These are phyloP conservation scores for Halcyon chelicuti DNA, from an alignment of 2,797 vertebrate species.

Conservation along the genomic window DNA sequence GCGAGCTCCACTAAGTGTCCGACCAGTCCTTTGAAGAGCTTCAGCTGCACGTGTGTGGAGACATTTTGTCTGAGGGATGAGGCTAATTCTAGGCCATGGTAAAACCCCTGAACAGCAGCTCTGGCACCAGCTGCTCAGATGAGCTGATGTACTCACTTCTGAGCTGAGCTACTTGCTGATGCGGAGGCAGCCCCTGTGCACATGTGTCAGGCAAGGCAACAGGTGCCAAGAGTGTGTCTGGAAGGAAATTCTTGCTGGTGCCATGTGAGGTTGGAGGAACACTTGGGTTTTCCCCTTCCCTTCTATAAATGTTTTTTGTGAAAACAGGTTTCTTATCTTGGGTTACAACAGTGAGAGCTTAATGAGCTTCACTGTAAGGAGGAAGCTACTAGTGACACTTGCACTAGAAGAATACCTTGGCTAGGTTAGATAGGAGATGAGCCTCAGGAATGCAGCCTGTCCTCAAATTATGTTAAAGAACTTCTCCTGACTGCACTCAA, in stretches of 20 bases:
- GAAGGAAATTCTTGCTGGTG: neutral
- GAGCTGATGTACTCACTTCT: neutral
- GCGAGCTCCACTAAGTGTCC: neutral
- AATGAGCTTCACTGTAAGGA: neutral
- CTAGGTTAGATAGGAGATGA: neutral
- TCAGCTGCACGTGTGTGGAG: neutral
- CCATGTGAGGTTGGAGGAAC: neutral
- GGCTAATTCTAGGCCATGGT: neutral
- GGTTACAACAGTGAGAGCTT: neutral
- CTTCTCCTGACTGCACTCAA: neutral
- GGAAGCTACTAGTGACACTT: neutral
- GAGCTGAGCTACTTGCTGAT: neutral
- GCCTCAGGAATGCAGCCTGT: neutral
- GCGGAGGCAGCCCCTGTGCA: neutral
- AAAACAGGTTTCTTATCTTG: slow-evolving; percentile 24
- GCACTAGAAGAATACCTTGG: neutral
- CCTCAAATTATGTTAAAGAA: neutral
- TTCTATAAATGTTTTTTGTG: neutral
- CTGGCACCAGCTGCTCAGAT: neutral
- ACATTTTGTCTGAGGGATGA: slow-evolving; percentile 15
- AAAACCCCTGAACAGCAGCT: neutral
- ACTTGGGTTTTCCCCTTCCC: neutral
- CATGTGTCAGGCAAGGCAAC: neutral
- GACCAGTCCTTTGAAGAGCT: neutral
- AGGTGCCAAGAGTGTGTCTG: neutral